Percentiles rank a stretch among this genome's conserved stretches.
Conservation (phyloP, 2,113 vertebrate species). For the Clarias batrachus region DNA sequence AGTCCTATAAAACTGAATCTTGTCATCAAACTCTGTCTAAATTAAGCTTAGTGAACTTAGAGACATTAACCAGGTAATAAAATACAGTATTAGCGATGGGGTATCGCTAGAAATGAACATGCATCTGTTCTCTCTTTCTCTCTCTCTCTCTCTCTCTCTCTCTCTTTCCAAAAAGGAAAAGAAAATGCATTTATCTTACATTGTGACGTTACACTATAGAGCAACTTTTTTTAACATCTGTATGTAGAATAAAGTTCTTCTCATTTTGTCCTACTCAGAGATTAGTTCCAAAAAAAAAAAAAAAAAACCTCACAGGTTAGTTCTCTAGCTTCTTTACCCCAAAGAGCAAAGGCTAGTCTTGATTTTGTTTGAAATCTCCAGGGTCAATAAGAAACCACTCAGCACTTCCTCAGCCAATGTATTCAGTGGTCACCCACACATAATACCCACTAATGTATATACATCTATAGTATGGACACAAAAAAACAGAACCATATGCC, state of each 20-base stretch:
- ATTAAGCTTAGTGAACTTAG: not conserved
- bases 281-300: not conserved
- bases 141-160: not conserved
- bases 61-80: slow-evolving; percentile 23
- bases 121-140: slow-evolving; percentile 8
- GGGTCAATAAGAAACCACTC: slow-evolving; percentile 31
- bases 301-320: not conserved
- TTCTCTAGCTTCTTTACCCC: not conserved
- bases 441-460: slow-evolving; percentile 15
- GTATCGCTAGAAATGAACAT: not conserved
- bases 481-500: slow-evolving; percentile 27
- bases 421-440: slow-evolving; percentile 29
- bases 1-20: slow-evolving; percentile 22
- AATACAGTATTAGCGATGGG: not conserved
- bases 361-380: slow-evolving; percentile 17
- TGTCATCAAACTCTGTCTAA: not conserved
- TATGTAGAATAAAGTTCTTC: not conserved
- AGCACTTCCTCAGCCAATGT: slow-evolving; percentile 22
- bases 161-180: not conserved
- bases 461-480: slow-evolving; percentile 17
- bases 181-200: not conserved
- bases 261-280: not conserved
- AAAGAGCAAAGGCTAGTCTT: not conserved
- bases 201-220: not conserved
- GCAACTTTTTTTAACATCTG: not conserved